Evolutionary conservation across 2,888 invertebrate species (phyloP).

Genomic region (Pristionchus maxplancki): DNA sequence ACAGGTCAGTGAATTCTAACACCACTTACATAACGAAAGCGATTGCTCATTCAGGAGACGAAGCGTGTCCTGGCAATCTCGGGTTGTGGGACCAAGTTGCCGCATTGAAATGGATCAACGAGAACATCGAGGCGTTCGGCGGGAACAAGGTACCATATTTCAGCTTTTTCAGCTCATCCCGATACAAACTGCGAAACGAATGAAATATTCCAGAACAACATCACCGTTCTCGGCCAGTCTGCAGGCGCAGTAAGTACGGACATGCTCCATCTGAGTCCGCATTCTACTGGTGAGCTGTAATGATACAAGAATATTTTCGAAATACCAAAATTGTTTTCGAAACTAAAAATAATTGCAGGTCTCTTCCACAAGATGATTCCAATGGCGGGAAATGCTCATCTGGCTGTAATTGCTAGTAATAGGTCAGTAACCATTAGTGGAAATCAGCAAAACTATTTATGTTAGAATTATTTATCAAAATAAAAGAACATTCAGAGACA

Average conservation of each 20-base stretch:
- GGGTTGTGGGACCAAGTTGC: conserved; percentile 72
- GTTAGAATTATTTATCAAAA: too few relatives aligned
- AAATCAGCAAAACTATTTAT: too few relatives aligned
- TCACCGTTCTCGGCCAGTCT: conserved; percentile 7
- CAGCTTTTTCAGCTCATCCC: too few relatives aligned
- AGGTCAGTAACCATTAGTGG: too few relatives aligned
- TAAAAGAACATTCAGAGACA: neutral
- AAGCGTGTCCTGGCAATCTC: conserved; percentile 69
- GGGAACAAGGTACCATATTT: conserved; percentile 57
- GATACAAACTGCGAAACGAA: too few relatives aligned
- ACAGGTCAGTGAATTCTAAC: too few relatives aligned
- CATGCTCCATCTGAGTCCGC: conserved; percentile 3
- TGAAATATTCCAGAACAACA: conserved; percentile 29
- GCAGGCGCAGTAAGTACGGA: conserved; percentile 13
- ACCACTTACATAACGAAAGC: too few relatives aligned
- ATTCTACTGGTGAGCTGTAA: neutral
- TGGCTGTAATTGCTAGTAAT: conserved; percentile 46
- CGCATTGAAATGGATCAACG: conserved; percentile 69
- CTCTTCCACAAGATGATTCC: neutral
- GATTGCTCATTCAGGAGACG: conserved; percentile 57
- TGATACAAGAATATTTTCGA: too few relatives aligned
- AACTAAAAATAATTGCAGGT: neutral
- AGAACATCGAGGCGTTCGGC: conserved; percentile 67
- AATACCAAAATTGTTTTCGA: too few relatives aligned
- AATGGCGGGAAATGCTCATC: neutral